phyloP scores from a whole-genome alignment of 2,113 vertebrate genomes.

The Rhinichthys klamathensis region DNA sequence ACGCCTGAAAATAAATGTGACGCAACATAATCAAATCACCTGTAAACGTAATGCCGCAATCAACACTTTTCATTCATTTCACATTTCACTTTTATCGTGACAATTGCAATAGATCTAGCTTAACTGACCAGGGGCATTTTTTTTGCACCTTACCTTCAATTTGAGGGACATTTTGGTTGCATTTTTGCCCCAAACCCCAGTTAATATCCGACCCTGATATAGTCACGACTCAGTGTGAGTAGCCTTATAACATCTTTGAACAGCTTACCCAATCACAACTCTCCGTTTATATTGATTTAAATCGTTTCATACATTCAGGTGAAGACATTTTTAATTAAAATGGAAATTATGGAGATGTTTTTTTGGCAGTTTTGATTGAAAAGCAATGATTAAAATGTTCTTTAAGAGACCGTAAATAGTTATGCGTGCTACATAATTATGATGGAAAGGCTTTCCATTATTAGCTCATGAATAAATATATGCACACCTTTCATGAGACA shows the following conservation, averaged over 20 bases:
- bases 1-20: too few species aligned
- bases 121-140: too few species aligned
- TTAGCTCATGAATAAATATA: conserved; percentile 29
- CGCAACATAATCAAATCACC: too few species aligned
- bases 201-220: too few species aligned
- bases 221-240: neutral
- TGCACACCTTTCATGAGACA: neutral
- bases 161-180: too few species aligned
- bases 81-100: too few species aligned
- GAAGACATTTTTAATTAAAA: neutral
- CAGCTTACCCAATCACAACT: neutral
- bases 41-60: too few species aligned
- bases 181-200: too few species aligned
- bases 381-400: conserved; percentile 11
- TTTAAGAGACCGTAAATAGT: neutral
- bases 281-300: neutral
- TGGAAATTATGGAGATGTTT: neutral
- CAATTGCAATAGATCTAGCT: too few species aligned
- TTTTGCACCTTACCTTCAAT: too few species aligned
- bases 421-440: conserved; percentile 12
- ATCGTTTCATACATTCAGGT: neutral
- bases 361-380: neutral
- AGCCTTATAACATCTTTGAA: neutral
- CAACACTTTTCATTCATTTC: too few species aligned
- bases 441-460: conserved; percentile 25